Conservation (phyloP, 2,797 vertebrate genomes). For the Pipistrellus pygmaeus region DNA sequence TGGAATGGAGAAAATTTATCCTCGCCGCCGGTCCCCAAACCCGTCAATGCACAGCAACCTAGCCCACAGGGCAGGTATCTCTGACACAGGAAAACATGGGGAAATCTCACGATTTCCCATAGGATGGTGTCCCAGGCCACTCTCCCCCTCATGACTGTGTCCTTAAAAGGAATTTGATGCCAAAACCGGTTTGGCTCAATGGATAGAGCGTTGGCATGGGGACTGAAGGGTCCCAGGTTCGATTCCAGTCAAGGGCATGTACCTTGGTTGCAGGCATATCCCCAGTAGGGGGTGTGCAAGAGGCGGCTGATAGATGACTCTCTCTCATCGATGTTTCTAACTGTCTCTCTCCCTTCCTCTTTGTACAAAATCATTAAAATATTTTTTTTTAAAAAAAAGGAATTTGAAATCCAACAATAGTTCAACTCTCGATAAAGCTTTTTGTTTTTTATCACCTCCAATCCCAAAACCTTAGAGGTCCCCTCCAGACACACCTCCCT, state of each 20-base stretch:
- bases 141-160: not conserved
- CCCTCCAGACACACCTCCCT: conserved; percentile 52
- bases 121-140: not conserved
- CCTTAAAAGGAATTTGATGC: conserved; percentile 25
- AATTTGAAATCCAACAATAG: conserved; percentile 31
- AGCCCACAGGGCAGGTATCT: not conserved
- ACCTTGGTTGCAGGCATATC: too few relatives aligned
- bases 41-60: not conserved
- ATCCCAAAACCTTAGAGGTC: not conserved
- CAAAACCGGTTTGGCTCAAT: too few relatives aligned
- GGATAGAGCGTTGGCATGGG: too few relatives aligned
- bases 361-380: too few relatives aligned
- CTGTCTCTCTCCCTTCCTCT: too few relatives aligned
- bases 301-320: too few relatives aligned
- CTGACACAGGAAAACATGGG: not conserved
- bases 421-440: not conserved
- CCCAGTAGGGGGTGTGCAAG: too few relatives aligned
- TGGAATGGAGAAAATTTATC: conserved; percentile 1
- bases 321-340: too few relatives aligned
- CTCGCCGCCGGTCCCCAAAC: not conserved
- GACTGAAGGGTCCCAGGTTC: too few relatives aligned
- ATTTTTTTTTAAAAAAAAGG: not conserved
- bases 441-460: not conserved
- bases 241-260: too few relatives aligned
- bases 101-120: conserved; percentile 3